Evolutionary conservation across 2,113 vertebrate species (phyloP), one percentile per base, ranked within the genome.

Genomic region (Arenaria interpres): DNA sequence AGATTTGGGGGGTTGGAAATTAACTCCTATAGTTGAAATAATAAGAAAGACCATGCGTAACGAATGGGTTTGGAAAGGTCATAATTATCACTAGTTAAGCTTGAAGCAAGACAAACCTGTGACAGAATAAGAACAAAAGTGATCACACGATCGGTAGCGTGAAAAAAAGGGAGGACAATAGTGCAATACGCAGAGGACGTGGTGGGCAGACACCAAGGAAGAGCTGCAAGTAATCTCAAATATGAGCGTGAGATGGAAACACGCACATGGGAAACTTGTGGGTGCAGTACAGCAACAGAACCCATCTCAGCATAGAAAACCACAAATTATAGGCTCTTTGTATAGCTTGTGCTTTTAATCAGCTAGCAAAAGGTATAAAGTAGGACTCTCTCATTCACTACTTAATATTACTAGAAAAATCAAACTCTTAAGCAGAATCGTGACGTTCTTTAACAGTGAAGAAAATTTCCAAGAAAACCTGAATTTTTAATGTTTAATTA

Each of bases 91-190:
- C 3, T 41, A 25, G 85, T 56, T 39, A 77, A 32, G 50, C 32
- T 23, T 25, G 37, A 91, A 2, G 12, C 54, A 71, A 95, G 79
- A 76, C 66, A 85, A 73, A 43, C 30, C 32, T 54, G 37, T 72
- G 79, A 75, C 25, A 88, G 28, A 72, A 22, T 12, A 66, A 91
- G 46, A 94, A 89, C 72, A 93, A 67, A 85, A 43, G 57, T 72
- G 45, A 63, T 91, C 33, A 89, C 30, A 94, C 41, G 43, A 82
- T 66, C 11, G 71, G 28, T 4, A 53, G 45, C 10, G 12, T n/a
- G n/a, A 67, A 45, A 45, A 57, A 37, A 75, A 95, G n/a, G n/a
- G 46, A 96, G 53, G 45, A 78, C 64, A 67, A n/a, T 0, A 93
- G 51, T 43, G 27, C 60, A 74, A 57, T 30, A 51, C 4, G n/a